These are phyloP conservation scores for Corythornis cristatus DNA, from an alignment of 2,113 vertebrate species.

Conservation along the genomic window DNA sequence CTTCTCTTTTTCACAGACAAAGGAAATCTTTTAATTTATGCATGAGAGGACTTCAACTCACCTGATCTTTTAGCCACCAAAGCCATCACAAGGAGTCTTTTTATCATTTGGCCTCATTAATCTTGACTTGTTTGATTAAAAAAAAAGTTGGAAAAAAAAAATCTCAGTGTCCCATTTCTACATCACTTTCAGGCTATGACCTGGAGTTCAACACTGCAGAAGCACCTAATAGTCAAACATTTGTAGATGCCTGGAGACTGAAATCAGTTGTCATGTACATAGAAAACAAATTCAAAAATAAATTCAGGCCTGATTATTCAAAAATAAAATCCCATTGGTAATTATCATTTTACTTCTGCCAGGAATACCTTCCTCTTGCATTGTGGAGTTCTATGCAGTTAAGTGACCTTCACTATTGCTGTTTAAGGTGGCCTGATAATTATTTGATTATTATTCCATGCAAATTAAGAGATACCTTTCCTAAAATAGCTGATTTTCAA, in stretches of 20 bases:
- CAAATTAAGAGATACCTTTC: slow-evolving; percentile 42
- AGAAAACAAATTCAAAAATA: neutral
- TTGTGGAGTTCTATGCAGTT: neutral
- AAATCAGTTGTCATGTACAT: neutral
- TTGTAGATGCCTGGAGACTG: fast-evolving
- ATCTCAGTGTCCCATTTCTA: fast-evolving
- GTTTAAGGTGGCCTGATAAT: neutral
- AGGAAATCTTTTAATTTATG: neutral
- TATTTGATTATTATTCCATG: slow-evolving; percentile 41
- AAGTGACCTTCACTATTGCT: neutral
- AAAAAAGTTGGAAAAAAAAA: neutral
- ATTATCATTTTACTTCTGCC: neutral
- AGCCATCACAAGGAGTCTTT: neutral
- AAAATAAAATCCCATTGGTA: neutral
- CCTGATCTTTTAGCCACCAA: neutral
- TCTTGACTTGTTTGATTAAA: neutral
- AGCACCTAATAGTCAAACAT: fast-evolving
- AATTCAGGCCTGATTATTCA: neutral
- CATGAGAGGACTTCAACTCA: neutral
- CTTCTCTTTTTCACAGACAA: neutral
- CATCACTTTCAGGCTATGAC: neutral
- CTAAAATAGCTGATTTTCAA: slow-evolving; percentile 47
- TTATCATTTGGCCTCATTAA: neutral
- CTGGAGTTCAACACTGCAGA: neutral
- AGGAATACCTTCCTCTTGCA: neutral